These are phyloP conservation scores for Phymatocera aterrima DNA, from an alignment of 2,888 invertebrate species.

Conservation along the genomic window DNA sequence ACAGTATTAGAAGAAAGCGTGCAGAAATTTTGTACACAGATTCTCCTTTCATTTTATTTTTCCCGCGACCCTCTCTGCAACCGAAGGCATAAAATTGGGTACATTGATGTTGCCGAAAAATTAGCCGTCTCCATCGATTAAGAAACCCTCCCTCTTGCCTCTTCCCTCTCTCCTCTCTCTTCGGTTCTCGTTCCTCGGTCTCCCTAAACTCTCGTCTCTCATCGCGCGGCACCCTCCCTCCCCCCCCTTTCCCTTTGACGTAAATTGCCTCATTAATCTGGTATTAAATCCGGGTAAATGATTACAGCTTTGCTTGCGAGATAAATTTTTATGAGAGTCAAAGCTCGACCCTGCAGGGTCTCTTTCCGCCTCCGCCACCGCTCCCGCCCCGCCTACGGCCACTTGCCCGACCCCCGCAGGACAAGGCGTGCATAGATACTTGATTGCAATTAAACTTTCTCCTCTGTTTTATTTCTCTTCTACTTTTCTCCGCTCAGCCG, in stretches of 20 bases:
- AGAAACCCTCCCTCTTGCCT: constrained; percentile 55
- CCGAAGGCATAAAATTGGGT: constrained; percentile 28
- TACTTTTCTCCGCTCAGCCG: too few relatives aligned
- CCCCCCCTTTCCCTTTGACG: constrained; percentile 54
- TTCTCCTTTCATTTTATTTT: background rate
- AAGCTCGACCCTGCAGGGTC: constrained; percentile 12
- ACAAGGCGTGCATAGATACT: background rate
- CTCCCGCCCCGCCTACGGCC: background rate
- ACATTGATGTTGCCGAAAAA: constrained; percentile 64
- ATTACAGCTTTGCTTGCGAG: constrained; percentile 41
- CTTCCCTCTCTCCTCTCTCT: background rate
- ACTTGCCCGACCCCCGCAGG: background rate
- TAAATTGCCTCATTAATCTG: constrained; percentile 58
- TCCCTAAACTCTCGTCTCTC: constrained; percentile 39
- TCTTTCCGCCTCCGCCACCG: background rate
- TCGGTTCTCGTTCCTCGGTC: background rate
- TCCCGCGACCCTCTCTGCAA: background rate
- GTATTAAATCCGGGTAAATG: constrained; percentile 62
- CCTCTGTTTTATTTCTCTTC: background rate
- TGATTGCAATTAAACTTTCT: constrained; percentile 10
- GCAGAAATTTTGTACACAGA: background rate
- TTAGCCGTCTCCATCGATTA: constrained; percentile 60
- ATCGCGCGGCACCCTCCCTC: constrained; percentile 51
- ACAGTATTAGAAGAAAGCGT: background rate
- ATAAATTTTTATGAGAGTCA: constrained; percentile 41